phyloP scores from a whole-genome alignment of 2,797 vertebrate species.

The Clamator glandarius region DNA sequence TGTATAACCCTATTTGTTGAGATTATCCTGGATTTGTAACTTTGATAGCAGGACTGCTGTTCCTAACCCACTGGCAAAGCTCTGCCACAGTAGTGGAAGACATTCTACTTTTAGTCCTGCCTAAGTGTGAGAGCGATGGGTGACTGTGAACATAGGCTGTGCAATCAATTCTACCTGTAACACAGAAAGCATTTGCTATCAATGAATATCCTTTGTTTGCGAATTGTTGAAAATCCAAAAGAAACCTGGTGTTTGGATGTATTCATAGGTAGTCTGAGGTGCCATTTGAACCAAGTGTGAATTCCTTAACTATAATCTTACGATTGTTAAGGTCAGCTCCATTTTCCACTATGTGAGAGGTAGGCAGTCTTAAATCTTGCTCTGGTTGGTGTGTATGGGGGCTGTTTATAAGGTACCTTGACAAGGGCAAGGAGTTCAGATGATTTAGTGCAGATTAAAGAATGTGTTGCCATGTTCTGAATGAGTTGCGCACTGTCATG shows the following conservation, averaged over 20 bases:
- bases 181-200: neutral
- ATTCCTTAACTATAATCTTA: neutral
- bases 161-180: neutral
- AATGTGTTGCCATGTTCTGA: neutral
- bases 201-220: neutral
- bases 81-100: neutral
- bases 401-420: neutral
- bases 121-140: neutral
- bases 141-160: neutral
- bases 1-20: neutral
- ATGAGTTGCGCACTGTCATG: neutral
- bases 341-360: neutral
- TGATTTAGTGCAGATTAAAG: neutral
- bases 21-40: neutral
- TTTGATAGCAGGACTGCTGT: neutral
- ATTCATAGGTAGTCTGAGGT: neutral
- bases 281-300: neutral
- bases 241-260: neutral
- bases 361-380: neutral
- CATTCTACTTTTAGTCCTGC: neutral
- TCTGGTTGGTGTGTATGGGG: neutral
- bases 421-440: neutral
- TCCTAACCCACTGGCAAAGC: neutral
- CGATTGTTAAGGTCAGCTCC: neutral
- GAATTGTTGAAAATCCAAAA: neutral